These are phyloP conservation scores for Spea hammondii DNA, from an alignment of 2,797 vertebrate species.

Conservation along the genomic window DNA sequence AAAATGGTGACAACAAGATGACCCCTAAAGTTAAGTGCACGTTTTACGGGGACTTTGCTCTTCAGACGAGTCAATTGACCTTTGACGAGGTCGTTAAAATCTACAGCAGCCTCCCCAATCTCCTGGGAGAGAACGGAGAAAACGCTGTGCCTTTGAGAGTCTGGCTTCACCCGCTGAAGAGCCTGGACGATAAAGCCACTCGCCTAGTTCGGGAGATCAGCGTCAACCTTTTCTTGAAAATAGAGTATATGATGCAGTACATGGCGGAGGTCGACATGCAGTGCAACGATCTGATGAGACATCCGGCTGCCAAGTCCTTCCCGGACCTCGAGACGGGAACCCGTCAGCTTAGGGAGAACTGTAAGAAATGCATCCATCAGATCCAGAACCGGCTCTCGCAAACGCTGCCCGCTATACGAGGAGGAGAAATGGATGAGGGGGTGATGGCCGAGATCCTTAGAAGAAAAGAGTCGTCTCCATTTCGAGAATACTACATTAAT, in stretches of 20 bases:
- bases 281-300: conserved; percentile 56
- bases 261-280: conserved; percentile 46
- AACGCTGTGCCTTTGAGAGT: conserved; percentile 44
- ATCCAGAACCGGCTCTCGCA: conserved; percentile 53
- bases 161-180: conserved; percentile 59
- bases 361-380: conserved; percentile 49
- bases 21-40: not conserved
- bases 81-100: conserved; percentile 52
- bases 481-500: conserved; percentile 3
- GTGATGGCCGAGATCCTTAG: conserved; percentile 35
- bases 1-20: not conserved
- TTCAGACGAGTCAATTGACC: conserved; percentile 52
- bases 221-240: conserved; percentile 34
- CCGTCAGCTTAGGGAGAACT: conserved; percentile 49
- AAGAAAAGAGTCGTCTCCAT: conserved; percentile 49
- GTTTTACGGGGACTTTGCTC: conserved; percentile 42
- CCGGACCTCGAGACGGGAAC: conserved; percentile 52
- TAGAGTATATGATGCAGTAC: conserved; percentile 58
- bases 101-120: conserved; percentile 16
- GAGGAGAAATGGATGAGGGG: conserved; percentile 52
- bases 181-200: conserved; percentile 8
- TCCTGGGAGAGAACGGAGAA: conserved; percentile 24
- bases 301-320: conserved; percentile 42
- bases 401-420: conserved; percentile 52
- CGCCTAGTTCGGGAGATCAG: conserved; percentile 55